Conservation (phyloP, 2,113 vertebrate species). For the Boleophthalmus pectinirostris region DNA sequence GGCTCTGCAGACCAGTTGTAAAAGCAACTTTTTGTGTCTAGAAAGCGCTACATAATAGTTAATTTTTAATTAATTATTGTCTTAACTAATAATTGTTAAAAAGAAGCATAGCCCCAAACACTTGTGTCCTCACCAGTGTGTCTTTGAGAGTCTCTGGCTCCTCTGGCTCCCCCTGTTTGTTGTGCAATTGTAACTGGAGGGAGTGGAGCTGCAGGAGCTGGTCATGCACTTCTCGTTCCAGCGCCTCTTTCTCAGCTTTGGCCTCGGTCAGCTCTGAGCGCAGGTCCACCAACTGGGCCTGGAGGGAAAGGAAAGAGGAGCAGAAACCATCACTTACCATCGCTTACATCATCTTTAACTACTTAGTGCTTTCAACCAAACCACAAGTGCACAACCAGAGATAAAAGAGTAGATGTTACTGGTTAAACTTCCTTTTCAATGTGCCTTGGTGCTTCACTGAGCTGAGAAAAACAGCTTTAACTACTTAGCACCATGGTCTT, state of each 20-base stretch:
- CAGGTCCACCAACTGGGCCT: constrained; percentile 95
- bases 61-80: too few relatives aligned
- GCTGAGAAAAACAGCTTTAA: too few relatives aligned
- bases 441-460: too few relatives aligned
- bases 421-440: too few relatives aligned
- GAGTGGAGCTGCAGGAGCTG: constrained; percentile 95
- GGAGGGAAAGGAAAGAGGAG: background rate
- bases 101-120: background rate
- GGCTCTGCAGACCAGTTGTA: background rate
- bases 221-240: constrained; percentile 93
- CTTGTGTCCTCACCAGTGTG: constrained; percentile 82
- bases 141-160: constrained; percentile 94
- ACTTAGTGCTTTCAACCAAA: too few relatives aligned
- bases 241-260: constrained; percentile 85
- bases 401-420: too few relatives aligned
- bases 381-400: background rate
- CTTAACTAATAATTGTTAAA: background rate
- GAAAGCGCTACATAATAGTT: too few relatives aligned
- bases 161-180: constrained; percentile 86
- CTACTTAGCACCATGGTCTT: too few relatives aligned
- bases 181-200: constrained; percentile 90
- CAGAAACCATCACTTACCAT: background rate
- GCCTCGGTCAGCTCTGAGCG: constrained; percentile 93
- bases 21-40: too few relatives aligned
- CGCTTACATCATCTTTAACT: too few relatives aligned